Evolutionary conservation across 2,888 invertebrate genomes (phyloP).

Genomic region (Nezara viridula): DNA sequence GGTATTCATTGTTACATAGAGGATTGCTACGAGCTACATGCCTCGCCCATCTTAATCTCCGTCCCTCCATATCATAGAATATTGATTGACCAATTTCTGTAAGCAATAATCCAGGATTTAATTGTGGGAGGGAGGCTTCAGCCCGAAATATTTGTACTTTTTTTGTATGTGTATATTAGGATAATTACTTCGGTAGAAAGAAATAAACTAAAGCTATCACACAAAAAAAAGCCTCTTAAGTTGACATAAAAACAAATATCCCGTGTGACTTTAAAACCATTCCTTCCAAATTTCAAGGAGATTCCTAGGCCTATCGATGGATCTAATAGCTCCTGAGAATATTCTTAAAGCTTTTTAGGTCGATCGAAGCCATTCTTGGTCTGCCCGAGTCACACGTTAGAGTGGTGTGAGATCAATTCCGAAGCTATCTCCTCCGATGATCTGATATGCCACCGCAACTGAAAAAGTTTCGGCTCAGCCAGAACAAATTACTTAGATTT

Average conservation of each 20-base stretch:
- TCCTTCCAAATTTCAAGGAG: neutral
- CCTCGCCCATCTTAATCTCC: too few relatives aligned
- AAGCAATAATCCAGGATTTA: too few relatives aligned
- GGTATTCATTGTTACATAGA: too few relatives aligned
- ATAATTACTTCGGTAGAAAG: too few relatives aligned
- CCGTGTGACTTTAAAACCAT: too few relatives aligned
- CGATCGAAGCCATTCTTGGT: neutral
- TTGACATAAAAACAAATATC: neutral
- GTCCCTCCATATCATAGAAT: too few relatives aligned
- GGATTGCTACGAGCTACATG: too few relatives aligned
- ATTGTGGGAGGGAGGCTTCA: too few relatives aligned
- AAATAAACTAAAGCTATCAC: too few relatives aligned
- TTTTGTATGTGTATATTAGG: too few relatives aligned
- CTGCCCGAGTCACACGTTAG: neutral
- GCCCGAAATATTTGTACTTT: too few relatives aligned
- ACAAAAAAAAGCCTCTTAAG: neutral
- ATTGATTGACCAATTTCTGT: too few relatives aligned
- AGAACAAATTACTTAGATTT: constrained; percentile 36
- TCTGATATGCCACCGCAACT: neutral
- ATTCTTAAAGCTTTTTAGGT: neutral
- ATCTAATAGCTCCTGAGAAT: constrained; percentile 10
- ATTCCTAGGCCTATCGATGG: neutral
- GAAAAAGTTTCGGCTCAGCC: neutral
- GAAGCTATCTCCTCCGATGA: neutral
- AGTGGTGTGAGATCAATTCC: neutral